phyloP scores from a whole-genome alignment of 2,888 invertebrate genomes.

The Sphinx pinastri region DNA sequence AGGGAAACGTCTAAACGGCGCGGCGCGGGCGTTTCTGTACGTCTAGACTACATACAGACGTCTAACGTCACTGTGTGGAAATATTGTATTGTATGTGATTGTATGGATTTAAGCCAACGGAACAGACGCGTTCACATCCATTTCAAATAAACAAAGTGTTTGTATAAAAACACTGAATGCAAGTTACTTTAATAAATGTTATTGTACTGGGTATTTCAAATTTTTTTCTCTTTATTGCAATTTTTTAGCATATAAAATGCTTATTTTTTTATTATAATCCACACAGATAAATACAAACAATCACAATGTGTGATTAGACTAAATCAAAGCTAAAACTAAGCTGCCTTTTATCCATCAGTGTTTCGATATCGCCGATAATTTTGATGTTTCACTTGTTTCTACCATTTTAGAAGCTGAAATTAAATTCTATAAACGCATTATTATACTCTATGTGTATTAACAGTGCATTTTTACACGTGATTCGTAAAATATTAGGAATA shows the following conservation, averaged over 20 bases:
- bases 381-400: not conserved
- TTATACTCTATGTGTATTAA: not conserved
- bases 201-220: not conserved
- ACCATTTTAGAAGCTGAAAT: too few species aligned
- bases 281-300: not conserved
- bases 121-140: not conserved
- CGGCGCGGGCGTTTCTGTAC: conserved; percentile 33
- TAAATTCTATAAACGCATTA: too few species aligned
- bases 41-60: conserved; percentile 34
- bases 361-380: conserved; percentile 10
- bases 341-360: conserved; percentile 3
- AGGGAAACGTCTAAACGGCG: conserved; percentile 37
- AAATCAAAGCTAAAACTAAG: too few species aligned
- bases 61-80: conserved; percentile 5
- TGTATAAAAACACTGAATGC: not conserved
- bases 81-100: conserved; percentile 11
- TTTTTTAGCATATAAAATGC: not conserved
- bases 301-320: not conserved
- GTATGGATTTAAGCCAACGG: conserved; percentile 13
- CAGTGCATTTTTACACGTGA: not conserved
- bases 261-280: not conserved
- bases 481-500: not conserved
- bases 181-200: conserved; percentile 7
- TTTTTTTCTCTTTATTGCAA: not conserved
- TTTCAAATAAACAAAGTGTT: conserved; percentile 5